Evolutionary conservation across 2,888 invertebrate species (phyloP), one percentile per base, ranked within the genome.

Genomic region (Sinelater perroti): DNA sequence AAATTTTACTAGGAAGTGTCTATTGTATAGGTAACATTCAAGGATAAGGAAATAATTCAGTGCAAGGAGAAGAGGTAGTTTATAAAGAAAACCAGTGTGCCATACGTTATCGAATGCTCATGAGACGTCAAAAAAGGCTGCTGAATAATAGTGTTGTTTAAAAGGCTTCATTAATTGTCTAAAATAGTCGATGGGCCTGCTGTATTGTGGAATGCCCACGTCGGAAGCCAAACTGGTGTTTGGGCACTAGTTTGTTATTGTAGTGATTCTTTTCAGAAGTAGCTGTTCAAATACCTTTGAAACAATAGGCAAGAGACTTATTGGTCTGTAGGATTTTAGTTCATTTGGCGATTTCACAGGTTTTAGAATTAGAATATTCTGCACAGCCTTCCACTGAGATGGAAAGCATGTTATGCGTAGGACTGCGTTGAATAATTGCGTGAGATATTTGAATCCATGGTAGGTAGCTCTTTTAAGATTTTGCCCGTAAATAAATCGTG

Each of bases 281-380:
- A 35, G 35, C 7, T 42, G 21, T 8, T 24, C 42, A 13, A 42
- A 46, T 16, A 46, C 21, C 6, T 33, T 24, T 28, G 13, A 46
- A 20, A 33, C n/a, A 46, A 46, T 11, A 3, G 33, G 21, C 7
- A 20, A 2, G 18, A 38, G 18, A 6, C 20, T 38, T 3, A 18
- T 38, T 5, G 38, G 20, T 21, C 38, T 18, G 21, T 38, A 18
- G 3, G 17, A 14, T 11, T 18, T 11, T 20, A 11, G 4, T 14
- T 38, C 20, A 16, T 10, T 11, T 6, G 35, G 17, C 2, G 2
- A 16, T 35, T 35, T 3, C 8, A 8, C 35, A 17, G 31, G 33
- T 17, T 46, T 20, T 11, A 6, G 26, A 10, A 30, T 13, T 2
- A 30, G 11, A 10, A 14, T 33, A 20, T 33, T 33, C 33, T 46